Evolutionary conservation across 2,797 vertebrate species (phyloP).

Genomic region (Tympanoctomys barrerae): DNA sequence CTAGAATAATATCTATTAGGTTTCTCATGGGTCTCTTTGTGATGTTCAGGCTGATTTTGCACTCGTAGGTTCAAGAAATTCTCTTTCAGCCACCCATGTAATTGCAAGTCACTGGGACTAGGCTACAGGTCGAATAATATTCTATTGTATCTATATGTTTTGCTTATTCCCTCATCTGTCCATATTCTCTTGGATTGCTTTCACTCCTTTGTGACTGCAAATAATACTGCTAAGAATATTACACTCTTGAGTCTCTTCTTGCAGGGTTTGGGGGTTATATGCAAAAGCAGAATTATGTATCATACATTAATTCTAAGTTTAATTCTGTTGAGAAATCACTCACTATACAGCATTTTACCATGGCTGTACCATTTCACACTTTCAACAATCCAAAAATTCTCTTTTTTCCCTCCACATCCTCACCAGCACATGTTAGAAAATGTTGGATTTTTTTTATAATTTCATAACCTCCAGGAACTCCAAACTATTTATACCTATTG

Average conservation of each 20-base stretch:
- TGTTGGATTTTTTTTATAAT: not conserved
- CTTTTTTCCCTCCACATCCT: not conserved
- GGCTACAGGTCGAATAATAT: not conserved
- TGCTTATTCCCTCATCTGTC: not conserved
- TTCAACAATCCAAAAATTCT: not conserved
- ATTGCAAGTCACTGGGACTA: not conserved
- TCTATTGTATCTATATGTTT: not conserved
- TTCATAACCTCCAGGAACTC: not conserved
- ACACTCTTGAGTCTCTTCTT: not conserved
- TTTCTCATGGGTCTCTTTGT: not conserved
- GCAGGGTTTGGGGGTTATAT: not conserved
- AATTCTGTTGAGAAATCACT: not conserved
- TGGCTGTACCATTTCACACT: not conserved
- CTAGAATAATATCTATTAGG: not conserved
- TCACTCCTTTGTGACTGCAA: not conserved
- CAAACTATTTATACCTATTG: not conserved
- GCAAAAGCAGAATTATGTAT: not conserved
- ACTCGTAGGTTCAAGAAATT: not conserved
- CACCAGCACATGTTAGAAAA: not conserved
- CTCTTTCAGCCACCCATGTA: not conserved
- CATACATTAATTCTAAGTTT: not conserved
- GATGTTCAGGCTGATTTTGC: not conserved
- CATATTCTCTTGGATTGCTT: not conserved
- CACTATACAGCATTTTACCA: not conserved
- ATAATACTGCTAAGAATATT: not conserved